A percentile compares a stretch with the other conserved stretches of the same genome.
Conservation (phyloP, 1,140 invertebrate species). For the Bombus confusus region DNA sequence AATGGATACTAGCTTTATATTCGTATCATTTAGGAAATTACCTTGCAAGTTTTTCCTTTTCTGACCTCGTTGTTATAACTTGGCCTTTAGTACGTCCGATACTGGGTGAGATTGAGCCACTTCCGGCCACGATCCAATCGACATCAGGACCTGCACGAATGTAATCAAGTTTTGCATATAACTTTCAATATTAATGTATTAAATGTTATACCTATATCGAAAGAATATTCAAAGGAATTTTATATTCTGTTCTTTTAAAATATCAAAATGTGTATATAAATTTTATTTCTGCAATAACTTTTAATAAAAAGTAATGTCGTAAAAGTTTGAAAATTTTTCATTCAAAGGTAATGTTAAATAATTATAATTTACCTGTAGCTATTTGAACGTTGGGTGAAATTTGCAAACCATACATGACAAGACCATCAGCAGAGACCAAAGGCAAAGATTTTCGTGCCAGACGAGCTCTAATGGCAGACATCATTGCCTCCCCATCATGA, state of each 20-base stretch:
- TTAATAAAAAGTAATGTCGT: not conserved
- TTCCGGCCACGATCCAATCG: slow-evolving; percentile 87
- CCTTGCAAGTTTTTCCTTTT: slow-evolving; percentile 64
- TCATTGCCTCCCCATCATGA: slow-evolving; percentile 79
- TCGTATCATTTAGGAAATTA: slow-evolving; percentile 43
- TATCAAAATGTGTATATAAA: not conserved
- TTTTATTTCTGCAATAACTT: not conserved
- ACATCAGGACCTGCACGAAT: slow-evolving; percentile 84
- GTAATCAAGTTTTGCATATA: not conserved
- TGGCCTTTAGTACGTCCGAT: slow-evolving; percentile 77
- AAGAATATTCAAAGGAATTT: too few relatives aligned
- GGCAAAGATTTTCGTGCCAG: slow-evolving; percentile 87
- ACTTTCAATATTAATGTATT: not conserved
- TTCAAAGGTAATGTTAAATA: not conserved
- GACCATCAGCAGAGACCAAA: slow-evolving; percentile 85
- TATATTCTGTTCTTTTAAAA: too few relatives aligned
- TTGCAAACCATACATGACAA: slow-evolving; percentile 86
- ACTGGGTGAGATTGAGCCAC: slow-evolving; percentile 84
- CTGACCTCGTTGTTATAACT: slow-evolving; percentile 69
- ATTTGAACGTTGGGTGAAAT: slow-evolving; percentile 78
- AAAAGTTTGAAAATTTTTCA: not conserved
- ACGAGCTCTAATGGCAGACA: slow-evolving; percentile 83
- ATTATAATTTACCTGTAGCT: slow-evolving; percentile 65
- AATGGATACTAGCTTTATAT: not conserved
- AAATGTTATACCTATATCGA: too few relatives aligned